These are phyloP conservation scores for Tyrophagus putrescentiae DNA, from an alignment of 1,140 invertebrate genomes.

Conservation along the genomic window DNA sequence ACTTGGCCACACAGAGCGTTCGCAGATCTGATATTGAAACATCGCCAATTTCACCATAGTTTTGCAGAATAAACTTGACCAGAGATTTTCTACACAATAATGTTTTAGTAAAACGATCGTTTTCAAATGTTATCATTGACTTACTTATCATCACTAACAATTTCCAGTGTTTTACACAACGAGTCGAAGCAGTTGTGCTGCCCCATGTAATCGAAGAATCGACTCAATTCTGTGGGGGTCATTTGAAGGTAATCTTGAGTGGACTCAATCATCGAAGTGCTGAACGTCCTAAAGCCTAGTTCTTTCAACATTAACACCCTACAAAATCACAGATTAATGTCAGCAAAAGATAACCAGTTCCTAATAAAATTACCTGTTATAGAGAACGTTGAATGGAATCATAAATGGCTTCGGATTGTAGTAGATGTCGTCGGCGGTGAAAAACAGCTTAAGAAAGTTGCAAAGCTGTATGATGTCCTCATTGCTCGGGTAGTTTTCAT, in stretches of 20 bases:
- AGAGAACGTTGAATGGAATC: not conserved
- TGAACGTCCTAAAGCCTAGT: constrained; percentile 3
- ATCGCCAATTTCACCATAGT: not conserved
- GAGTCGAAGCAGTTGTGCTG: constrained; percentile 8
- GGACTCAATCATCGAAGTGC: not conserved
- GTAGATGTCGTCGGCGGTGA: not conserved
- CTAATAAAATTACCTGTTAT: not conserved
- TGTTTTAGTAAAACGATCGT: not conserved
- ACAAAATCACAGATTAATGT: not conserved
- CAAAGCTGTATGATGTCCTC: constrained; percentile 8
- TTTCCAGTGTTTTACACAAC: constrained; percentile 4
- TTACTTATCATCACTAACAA: not conserved
- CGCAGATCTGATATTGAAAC: not conserved
- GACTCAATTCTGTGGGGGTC: not conserved
- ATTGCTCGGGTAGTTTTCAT: not conserved
- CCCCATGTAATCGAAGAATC: not conserved
- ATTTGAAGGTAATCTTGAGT: not conserved
- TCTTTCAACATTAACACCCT: constrained; percentile 11
- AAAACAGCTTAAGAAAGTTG: constrained; percentile 13
- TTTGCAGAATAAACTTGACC: not conserved
- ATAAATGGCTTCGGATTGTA: constrained; percentile 14
- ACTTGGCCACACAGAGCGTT: not conserved
- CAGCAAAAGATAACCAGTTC: not conserved
- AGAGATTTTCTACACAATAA: not conserved
- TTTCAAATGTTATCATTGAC: not conserved